phyloP scores from a whole-genome alignment of 2,797 vertebrate genomes.

The Agapornis canus region DNA sequence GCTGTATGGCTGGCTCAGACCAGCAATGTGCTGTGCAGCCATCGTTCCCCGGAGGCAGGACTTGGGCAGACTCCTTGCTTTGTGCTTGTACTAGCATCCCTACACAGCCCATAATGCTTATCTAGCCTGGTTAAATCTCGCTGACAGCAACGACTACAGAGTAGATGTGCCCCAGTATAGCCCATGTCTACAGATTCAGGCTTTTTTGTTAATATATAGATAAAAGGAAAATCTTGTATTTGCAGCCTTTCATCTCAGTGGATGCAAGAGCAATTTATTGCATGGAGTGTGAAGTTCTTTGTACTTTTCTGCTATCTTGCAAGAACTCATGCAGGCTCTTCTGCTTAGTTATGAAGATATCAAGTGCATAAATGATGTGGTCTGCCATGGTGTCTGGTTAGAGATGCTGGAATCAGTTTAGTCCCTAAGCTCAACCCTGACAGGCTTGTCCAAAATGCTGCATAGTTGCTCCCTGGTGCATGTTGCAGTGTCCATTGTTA shows the following conservation, averaged over 20 bases:
- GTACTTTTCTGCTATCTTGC: slow-evolving; percentile 56
- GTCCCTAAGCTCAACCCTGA: not conserved
- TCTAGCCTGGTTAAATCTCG: not conserved
- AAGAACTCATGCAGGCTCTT: slow-evolving; percentile 35
- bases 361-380: not conserved
- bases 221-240: slow-evolving; percentile 65
- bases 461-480: not conserved
- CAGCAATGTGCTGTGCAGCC: not conserved
- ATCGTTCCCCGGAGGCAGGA: not conserved
- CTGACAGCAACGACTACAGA: slow-evolving; percentile 32
- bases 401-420: not conserved
- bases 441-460: not conserved
- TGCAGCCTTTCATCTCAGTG: slow-evolving; percentile 44
- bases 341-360: slow-evolving; percentile 36
- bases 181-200: slow-evolving; percentile 21
- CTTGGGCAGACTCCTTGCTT: not conserved
- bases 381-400: not conserved
- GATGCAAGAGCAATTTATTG: slow-evolving; percentile 46
- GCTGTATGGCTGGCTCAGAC: not conserved
- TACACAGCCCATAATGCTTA: not conserved
- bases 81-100: not conserved
- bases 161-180: not conserved
- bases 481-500: not conserved
- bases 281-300: slow-evolving; percentile 13
- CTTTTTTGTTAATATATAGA: slow-evolving; percentile 56